Conservation (phyloP, 2,113 vertebrate species). For the Lepus americanus region DNA sequence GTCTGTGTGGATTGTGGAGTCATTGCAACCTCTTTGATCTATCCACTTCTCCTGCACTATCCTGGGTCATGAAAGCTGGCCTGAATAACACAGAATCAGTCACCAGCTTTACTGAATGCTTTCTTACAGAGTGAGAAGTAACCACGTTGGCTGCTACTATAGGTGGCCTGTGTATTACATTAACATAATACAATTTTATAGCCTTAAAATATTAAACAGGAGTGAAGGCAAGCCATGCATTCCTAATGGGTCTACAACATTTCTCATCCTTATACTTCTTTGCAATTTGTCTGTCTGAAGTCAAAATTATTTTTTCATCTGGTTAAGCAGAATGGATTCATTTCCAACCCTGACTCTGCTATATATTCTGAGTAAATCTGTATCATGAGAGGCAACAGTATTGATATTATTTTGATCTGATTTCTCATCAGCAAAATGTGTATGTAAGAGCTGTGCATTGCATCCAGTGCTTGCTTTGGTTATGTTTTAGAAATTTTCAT, state of each 20-base stretch:
- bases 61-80: constrained; percentile 61
- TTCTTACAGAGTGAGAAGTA: constrained; percentile 83
- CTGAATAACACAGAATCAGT: constrained; percentile 60
- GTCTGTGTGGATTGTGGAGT: background rate
- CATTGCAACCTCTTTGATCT: background rate
- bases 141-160: constrained; percentile 84
- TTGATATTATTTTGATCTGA: constrained; percentile 43
- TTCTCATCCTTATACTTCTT: constrained; percentile 76
- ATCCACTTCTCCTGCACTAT: background rate
- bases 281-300: constrained; percentile 70
- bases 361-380: constrained; percentile 57
- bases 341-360: constrained; percentile 74
- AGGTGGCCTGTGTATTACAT: constrained; percentile 82
- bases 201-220: constrained; percentile 86
- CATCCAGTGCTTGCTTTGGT: constrained; percentile 68
- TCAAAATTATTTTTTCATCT: constrained; percentile 79
- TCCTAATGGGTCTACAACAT: constrained; percentile 86
- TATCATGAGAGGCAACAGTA: constrained; percentile 62
- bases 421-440: constrained; percentile 53
- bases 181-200: constrained; percentile 86
- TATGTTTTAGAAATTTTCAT: constrained; percentile 67
- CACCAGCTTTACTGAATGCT: constrained; percentile 78
- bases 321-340: constrained; percentile 60
- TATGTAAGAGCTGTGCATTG: background rate
- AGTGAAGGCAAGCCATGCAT: constrained; percentile 80